Base-by-base conservation (phyloP, 2,113 vertebrate species). In the Panthera tigris region DNA sequence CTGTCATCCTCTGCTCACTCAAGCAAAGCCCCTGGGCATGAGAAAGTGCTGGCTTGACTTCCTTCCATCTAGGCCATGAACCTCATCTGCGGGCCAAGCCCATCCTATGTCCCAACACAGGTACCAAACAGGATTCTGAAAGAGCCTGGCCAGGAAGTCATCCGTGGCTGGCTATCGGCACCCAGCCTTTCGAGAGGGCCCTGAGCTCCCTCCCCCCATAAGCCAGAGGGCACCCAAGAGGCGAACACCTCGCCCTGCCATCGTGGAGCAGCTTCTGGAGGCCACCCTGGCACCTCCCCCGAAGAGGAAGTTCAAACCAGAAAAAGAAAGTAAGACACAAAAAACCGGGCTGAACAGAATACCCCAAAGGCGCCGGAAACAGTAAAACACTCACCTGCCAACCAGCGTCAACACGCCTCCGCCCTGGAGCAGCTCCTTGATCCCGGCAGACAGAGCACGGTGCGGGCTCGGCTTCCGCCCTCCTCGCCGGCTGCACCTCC, bases 351-450 rank as follows among this genome's bases (percentile, higher is more conserved):
- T 7, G 16, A 13, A 83, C 80, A 87, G 92, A 86, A 96, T 83
- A 68, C 29, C 91, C 50, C 39, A 33, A 25, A 81, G 61, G 31
- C 61, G 27, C 68, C 33, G 41, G 31, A 78, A 84, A 85, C 0
- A 36, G 68, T 4, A 36, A 68, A 82, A 41, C 0, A 7, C 29
- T 33, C 18, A 36, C 33, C 41, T 23, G 66, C 41, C 85, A 7
- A 0, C n/a, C 27, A 5, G 1, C 3, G 15, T 25, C 29, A 18
- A 5, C 13, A 4, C 0, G 0, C 69, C 0, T 4, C 21, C 0
- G 6, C 19, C 45, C 33, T 36, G 18, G 45, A 6, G 14, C 4
- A 1, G 41, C 45, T 11, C 36, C 91, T 57, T 1, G 0, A 0
- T 0, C 48, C 78, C 3, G 57, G 66, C 31, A 29, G 81, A 9